Base-by-base conservation (phyloP, 2,113 vertebrate genomes). In the Apodemus sylvaticus region DNA sequence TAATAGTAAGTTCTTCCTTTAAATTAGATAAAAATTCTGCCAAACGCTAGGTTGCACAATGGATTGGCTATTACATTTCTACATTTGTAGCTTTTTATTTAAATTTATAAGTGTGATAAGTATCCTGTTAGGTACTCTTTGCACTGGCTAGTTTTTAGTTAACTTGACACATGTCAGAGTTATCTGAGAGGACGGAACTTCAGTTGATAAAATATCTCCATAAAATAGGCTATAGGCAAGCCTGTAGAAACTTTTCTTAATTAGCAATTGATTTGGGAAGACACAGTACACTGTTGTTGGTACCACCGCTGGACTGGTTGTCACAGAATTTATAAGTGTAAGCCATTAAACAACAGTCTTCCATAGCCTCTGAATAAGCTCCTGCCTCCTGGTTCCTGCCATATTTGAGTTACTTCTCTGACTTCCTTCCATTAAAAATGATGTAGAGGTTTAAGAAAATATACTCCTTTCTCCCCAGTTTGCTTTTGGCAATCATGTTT, bases 51-150 rank as follows among this genome's bases (percentile, higher is more conserved):
- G 12, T 55, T 31, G 26, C 29, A 83, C 20, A 86, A 58, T 60
- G 55, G 62, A 86, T n/a, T 42, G 13, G 45, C n/a, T 3, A 70
- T 74, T 95, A 51, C 29, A 71, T 83, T 74, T 89, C 48, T 79
- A 7, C 53, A 62, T 85, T 42, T 22, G 14, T 4, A 78, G 19
- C 0, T 92, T 82, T 91, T 73, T 77, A 45, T 77, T 31, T 48
- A 48, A 48, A 48, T 31, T 77, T 48, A 31, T 77, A 77, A 77
- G 14, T 77, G 2, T 89, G 79, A 64, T 90, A 76, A 70, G 71
- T 31, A 74, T 53, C 48, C 93, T 86, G 73, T 77, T 96, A 78
- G 66, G 78, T 83, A 87, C 9, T 29, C 93, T 88, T 77, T 76
- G 42, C 62, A 45, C 24, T 7, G 13, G 13, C 29, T 51, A 48